Conservation (phyloP, 1,140 invertebrate species). For the Drosophila takahashii region DNA sequence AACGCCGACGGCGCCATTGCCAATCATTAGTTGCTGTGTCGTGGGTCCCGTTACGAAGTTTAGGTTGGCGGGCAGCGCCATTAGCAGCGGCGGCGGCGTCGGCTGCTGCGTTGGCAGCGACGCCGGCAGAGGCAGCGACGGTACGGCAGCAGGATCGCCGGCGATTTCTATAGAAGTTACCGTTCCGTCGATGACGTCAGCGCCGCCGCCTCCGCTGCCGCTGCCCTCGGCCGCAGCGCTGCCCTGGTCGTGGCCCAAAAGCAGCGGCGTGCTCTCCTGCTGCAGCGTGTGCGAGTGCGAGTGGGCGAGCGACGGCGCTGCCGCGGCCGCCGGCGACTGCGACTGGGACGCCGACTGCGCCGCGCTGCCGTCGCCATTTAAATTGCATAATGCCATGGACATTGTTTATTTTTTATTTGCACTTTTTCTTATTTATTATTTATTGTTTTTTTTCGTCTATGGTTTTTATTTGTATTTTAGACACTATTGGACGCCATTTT, state of each 20-base stretch:
- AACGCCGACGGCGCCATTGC: slow-evolving; percentile 23
- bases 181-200: slow-evolving; percentile 10
- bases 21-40: slow-evolving; percentile 29
- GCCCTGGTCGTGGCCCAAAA: slow-evolving; percentile 60
- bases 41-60: slow-evolving; percentile 67
- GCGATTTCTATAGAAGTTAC: slow-evolving; percentile 37
- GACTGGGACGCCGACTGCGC: slow-evolving; percentile 26
- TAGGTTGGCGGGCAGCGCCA: slow-evolving; percentile 61
- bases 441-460: slow-evolving; percentile 7
- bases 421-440: slow-evolving; percentile 5
- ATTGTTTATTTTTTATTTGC: slow-evolving; percentile 26
- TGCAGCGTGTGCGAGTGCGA: slow-evolving; percentile 32
- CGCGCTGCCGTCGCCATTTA: slow-evolving; percentile 66
- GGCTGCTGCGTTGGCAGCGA: slow-evolving; percentile 28
- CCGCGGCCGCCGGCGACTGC: background rate
- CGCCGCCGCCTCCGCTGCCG: slow-evolving; percentile 6
- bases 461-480: background rate
- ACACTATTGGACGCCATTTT: slow-evolving; percentile 53
- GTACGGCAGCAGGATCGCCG: background rate
- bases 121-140: slow-evolving; percentile 2
- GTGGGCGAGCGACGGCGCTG: slow-evolving; percentile 7
- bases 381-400: slow-evolving; percentile 72
- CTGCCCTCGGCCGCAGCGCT: slow-evolving; percentile 10
- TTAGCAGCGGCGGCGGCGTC: slow-evolving; percentile 43
- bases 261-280: slow-evolving; percentile 61